Conservation (phyloP, 2,888 invertebrate genomes). For the Eupelmus urozonus region DNA sequence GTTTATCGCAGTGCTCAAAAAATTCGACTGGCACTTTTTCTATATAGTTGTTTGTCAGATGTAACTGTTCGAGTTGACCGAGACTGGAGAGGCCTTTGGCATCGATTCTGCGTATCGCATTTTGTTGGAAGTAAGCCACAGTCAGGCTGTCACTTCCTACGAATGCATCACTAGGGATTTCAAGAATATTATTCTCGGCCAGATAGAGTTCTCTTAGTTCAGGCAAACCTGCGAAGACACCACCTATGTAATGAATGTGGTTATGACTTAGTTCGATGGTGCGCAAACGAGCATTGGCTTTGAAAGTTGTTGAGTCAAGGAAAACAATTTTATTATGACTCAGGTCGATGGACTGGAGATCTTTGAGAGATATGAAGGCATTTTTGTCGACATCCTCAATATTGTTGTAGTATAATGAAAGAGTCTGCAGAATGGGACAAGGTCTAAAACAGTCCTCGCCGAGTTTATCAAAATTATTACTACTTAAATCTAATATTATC, state of each 20-base stretch:
- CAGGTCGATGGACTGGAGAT: slow-evolving; percentile 90
- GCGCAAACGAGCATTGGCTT: slow-evolving; percentile 85
- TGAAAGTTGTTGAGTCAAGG: slow-evolving; percentile 86
- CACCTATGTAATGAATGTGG: slow-evolving; percentile 91
- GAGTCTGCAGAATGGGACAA: slow-evolving; percentile 87
- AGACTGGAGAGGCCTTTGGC: slow-evolving; percentile 86
- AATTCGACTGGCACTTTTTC: slow-evolving; percentile 87
- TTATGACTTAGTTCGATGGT: slow-evolving; percentile 93
- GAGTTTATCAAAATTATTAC: slow-evolving; percentile 89
- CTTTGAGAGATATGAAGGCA: slow-evolving; percentile 85
- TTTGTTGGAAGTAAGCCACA: slow-evolving; percentile 91
- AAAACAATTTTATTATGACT: slow-evolving; percentile 91
- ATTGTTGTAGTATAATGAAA: slow-evolving; percentile 91
- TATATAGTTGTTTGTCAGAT: slow-evolving; percentile 92
- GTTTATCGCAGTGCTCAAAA: slow-evolving; percentile 85
- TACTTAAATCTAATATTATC: slow-evolving; percentile 89
- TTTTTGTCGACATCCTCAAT: slow-evolving; percentile 87
- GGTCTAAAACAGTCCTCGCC: slow-evolving; percentile 87
- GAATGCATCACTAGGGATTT: slow-evolving; percentile 89
- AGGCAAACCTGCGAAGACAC: slow-evolving; percentile 88
- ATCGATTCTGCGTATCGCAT: slow-evolving; percentile 89
- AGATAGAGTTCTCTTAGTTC: slow-evolving; percentile 90
- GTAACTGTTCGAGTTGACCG: slow-evolving; percentile 87
- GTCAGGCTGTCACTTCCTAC: slow-evolving; percentile 86
- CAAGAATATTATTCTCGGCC: slow-evolving; percentile 92